Percentiles rank a stretch among this genome's conserved stretches.
Conservation (phyloP, 2,113 vertebrate genomes). For the Psittacus erithacus region DNA sequence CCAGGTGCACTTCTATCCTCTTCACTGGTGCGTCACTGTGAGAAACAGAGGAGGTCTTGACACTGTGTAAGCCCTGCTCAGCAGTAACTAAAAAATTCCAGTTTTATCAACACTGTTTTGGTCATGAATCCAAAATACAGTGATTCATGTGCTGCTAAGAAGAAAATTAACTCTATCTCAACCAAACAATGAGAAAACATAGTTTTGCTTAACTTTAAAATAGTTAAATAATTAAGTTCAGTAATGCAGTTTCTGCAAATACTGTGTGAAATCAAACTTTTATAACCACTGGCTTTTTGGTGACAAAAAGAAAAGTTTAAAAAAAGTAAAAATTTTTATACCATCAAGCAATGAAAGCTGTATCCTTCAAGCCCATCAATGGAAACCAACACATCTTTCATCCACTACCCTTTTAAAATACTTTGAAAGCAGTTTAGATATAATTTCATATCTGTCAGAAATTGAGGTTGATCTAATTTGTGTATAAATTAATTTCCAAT, state of each 20-base stretch:
- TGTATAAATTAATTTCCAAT: background rate
- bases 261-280: background rate
- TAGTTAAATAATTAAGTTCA: background rate
- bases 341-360: background rate
- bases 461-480: background rate
- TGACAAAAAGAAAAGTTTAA: background rate
- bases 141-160: background rate
- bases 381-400: background rate
- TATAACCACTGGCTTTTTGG: background rate
- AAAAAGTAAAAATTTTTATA: background rate
- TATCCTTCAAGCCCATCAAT: background rate
- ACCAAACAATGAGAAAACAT: background rate
- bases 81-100: accelerated
- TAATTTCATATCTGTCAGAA: background rate
- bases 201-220: background rate
- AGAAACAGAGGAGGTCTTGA: background rate
- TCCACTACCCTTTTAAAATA: background rate
- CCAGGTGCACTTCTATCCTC: background rate
- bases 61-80: background rate
- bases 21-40: accelerated
- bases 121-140: background rate
- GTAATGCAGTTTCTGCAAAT: background rate
- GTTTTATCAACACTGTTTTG: background rate
- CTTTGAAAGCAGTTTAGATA: background rate
- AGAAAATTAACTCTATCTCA: background rate